Base-by-base conservation (phyloP, 2,888 invertebrate genomes). In the Trichogramma evanescens region DNA sequence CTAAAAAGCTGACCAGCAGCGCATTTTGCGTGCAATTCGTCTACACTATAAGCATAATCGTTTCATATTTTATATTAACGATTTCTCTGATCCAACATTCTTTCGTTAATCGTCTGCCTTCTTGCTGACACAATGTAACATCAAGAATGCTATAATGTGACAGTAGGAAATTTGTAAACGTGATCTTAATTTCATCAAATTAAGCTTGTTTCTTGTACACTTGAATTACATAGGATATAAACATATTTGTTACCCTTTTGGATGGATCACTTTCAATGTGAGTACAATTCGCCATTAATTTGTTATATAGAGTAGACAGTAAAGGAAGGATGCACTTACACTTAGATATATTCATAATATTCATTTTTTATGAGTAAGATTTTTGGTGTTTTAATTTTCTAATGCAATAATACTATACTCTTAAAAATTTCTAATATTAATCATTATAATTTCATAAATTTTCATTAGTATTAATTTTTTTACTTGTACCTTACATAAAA, bases 101-200 rank as follows among this genome's bases (percentile, higher is more conserved):
- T 54, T 40, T 40, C 42, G n/a, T 2, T 9, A 38, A 43, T 55
- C 41, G 39, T 48, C 43, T 50, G 44, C 26, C 40, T n/a, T 4
- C 41, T 51, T 55, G 50, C 44, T 52, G 50, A 38, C 50, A 54
- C 45, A 38, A 49, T 9, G 10, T 63, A 65, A 67, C 64, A 66
- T 56, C 63, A 57, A 64, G 56, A 61, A 66, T 43, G 64, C 61
- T 61, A 58, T 61, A 59, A 59, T 62, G 60, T 57, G 65, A 62
- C 62, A 62, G 64, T 63, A 60, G 58, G 62, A 66, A 54, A 65
- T 66, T 55, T 66, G 63, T 61, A 65, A 66, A 64, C 59, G 61
- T 67, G 65, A 65, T 64, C 61, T 63, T 65, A 59, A 58, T 66
- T 56, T 43, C 43, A 55, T 53, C 41, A 54, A 4, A 40, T 50